phyloP scores from a whole-genome alignment of 2,888 invertebrate genomes.

The Nymphalis urticae region DNA sequence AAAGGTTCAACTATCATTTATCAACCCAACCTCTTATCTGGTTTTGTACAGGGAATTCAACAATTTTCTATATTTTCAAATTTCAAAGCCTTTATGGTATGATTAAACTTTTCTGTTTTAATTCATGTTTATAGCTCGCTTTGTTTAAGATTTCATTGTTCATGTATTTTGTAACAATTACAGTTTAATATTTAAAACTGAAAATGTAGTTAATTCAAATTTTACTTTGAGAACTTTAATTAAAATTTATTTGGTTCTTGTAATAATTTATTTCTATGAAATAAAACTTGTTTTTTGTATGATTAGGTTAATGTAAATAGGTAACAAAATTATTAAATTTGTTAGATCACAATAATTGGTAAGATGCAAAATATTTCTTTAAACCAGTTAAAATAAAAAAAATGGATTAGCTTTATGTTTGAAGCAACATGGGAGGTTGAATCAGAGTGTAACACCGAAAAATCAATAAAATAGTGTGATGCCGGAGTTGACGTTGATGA shows the following conservation, averaged over 20 bases:
- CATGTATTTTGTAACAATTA: too few species aligned
- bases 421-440: not conserved
- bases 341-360: too few species aligned
- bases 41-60: slow-evolving; percentile 56
- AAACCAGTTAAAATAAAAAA: too few species aligned
- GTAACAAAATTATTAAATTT: too few species aligned
- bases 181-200: too few species aligned
- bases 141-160: not conserved
- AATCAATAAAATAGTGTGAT: slow-evolving; percentile 54
- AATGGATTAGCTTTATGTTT: not conserved
- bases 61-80: slow-evolving; percentile 46
- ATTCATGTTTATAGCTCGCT: slow-evolving; percentile 39
- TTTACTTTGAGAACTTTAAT: not conserved
- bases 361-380: too few species aligned
- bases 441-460: slow-evolving; percentile 10
- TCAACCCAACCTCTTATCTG: slow-evolving; percentile 65
- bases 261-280: too few species aligned
- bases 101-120: slow-evolving; percentile 37
- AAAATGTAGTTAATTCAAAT: not conserved
- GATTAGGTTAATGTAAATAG: too few species aligned
- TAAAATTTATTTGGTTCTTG: too few species aligned
- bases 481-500: slow-evolving; percentile 68
- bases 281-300: too few species aligned
- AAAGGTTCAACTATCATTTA: slow-evolving; percentile 60
- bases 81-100: slow-evolving; percentile 47